Evolutionary conservation across 2,888 invertebrate species (phyloP), one percentile per base, ranked within the genome.

Genomic region (Gonocerus acuteangulatus): DNA sequence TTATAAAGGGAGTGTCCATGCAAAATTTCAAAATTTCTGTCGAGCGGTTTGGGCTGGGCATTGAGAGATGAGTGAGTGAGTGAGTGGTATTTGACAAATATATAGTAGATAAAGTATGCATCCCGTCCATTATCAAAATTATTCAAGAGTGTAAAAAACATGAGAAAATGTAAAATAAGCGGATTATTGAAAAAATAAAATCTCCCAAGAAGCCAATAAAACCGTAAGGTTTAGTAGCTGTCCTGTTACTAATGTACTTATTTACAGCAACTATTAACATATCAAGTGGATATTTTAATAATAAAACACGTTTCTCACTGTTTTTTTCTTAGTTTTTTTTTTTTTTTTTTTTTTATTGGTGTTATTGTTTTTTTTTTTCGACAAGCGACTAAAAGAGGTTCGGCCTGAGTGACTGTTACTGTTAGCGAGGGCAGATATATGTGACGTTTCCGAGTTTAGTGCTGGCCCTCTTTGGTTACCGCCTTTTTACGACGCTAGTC

Each of bases 251-350:
- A 57, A 57, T 57, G 57, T 57, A 52, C 42, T 65, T 65, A 62
- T 65, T 65, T 65, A 65, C 64, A 59, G 56, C 36, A 27, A 49
- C 60, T 60, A 65, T 65, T 65, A 65, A 65, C 64, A 65, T 65
- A 65, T 65, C 64, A 65, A 65, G 64, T 60, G 62, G 64, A 65
- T 62, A 65, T 65, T 65, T 65, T 62, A 65, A 65, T 65, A 65
- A 65, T 57, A 57, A 57, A 57, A 39, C 39, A 39, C 39, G 39
- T 39, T 39, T 39, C 11, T 11, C 32, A 32, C 6, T 32, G 32
- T 11, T 32, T 32, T 11, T 32, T 32, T 32, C 32, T 32, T 11
- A 9, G 7, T 32, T 11, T 32, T 11, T 32, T 11, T 32, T 11
- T 32, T 11, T 39, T 3, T 9, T n/a, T 13, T 15, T 39, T 15